Conservation (phyloP, 2,113 vertebrate species). For the Anser cygnoides region DNA sequence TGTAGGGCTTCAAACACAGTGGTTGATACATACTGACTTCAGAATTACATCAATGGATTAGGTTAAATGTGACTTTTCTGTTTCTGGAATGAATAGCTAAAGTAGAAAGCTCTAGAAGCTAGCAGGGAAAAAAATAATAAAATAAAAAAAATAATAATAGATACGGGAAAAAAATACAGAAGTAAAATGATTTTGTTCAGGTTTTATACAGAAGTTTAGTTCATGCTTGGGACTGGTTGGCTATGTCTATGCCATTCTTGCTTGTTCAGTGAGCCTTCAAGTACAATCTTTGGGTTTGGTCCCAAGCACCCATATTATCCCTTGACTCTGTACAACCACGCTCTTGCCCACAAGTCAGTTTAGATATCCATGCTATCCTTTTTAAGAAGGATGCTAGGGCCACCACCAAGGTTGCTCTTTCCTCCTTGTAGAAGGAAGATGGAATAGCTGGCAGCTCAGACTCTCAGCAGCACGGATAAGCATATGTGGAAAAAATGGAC, state of each 20-base stretch:
- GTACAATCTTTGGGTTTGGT: background rate
- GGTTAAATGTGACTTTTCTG: background rate
- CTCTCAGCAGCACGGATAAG: background rate
- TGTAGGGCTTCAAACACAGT: background rate
- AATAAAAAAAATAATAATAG: background rate
- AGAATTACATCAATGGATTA: background rate
- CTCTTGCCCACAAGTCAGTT: background rate
- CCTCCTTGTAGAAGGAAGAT: background rate
- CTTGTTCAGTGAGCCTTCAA: accelerated
- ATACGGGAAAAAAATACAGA: background rate
- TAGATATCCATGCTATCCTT: background rate
- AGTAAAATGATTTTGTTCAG: background rate
- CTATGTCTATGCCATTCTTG: accelerated
- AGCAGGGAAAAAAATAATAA: background rate
- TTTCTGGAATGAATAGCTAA: background rate
- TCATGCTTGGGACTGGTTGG: background rate
- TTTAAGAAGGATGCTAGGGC: background rate
- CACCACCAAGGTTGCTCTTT: background rate
- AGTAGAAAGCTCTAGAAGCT: background rate
- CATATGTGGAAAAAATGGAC: background rate
- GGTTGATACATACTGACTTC: background rate
- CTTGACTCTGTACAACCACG: background rate
- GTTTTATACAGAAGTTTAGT: background rate
- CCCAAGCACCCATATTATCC: background rate
- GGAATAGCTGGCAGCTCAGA: background rate